Percentiles rank a stretch among this genome's conserved stretches.
Evolutionary conservation across 1,140 invertebrate species (phyloP).

Genomic region (Atta colombica): DNA sequence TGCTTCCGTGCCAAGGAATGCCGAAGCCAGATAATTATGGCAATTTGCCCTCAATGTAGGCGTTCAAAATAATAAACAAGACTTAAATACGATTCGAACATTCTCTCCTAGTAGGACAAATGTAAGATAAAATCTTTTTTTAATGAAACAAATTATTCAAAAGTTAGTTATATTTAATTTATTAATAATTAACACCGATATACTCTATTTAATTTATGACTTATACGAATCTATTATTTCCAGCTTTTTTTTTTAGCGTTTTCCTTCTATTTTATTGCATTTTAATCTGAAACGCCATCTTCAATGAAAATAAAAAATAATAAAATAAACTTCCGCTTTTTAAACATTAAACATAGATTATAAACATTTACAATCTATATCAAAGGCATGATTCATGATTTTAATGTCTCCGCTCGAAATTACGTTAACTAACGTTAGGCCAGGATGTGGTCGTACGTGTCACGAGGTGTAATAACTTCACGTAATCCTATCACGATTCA

Average conservation of each 20-base stretch:
- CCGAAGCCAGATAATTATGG: slow-evolving; percentile 15
- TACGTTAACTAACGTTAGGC: background rate
- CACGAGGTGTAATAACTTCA: slow-evolving; percentile 2
- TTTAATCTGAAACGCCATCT: background rate
- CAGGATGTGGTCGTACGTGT: slow-evolving; percentile 8
- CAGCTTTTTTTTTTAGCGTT: background rate
- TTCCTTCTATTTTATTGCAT: background rate
- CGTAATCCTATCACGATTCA: background rate
- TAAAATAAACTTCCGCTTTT: background rate
- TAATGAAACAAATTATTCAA: background rate
- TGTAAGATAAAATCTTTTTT: slow-evolving; percentile 7
- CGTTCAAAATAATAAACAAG: slow-evolving; percentile 56
- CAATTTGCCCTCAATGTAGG: background rate
- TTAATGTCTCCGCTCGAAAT: background rate
- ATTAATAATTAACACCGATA: background rate
- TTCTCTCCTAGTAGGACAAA: background rate
- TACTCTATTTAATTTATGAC: background rate
- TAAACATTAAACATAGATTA: background rate
- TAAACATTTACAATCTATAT: background rate
- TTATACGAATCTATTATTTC: background rate
- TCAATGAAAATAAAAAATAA: background rate
- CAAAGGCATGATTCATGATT: background rate
- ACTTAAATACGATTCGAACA: slow-evolving; percentile 8
- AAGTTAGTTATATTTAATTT: background rate
- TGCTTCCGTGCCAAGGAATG: slow-evolving; percentile 32